phyloP scores from a whole-genome alignment of 2,113 vertebrate genomes.

The Galemys pyrenaicus region DNA sequence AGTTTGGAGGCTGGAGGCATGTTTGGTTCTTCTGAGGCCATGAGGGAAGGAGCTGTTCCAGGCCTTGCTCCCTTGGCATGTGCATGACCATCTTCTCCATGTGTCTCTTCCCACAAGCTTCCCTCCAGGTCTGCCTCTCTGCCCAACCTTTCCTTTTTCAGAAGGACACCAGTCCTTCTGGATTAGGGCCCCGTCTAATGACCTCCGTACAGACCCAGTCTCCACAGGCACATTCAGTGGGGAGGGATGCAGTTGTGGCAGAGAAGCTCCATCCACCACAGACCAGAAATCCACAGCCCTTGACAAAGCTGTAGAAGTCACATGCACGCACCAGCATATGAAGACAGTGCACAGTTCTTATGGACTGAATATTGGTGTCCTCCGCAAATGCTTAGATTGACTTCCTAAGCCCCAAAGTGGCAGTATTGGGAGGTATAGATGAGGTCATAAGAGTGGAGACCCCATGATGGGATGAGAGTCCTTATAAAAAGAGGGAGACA shows the following conservation, averaged over 20 bases:
- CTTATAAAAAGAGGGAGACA: not conserved
- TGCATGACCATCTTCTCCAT: no score
- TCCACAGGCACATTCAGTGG: not conserved
- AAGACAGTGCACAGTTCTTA: not conserved
- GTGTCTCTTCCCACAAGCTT: not conserved
- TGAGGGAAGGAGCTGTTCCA: no score
- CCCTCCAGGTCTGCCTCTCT: not conserved
- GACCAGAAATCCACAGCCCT: not conserved
- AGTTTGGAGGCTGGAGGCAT: not conserved
- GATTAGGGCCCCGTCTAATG: no score
- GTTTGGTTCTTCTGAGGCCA: not conserved
- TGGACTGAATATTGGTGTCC: not conserved
- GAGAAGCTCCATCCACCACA: not conserved
- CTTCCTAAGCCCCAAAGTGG: not conserved
- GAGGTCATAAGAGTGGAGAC: no score
- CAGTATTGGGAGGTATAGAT: not conserved
- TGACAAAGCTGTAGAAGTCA: not conserved
- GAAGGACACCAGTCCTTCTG: no score
- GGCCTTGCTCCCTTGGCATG: no score
- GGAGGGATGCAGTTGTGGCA: not conserved
- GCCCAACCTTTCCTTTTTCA: not conserved
- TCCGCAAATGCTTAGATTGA: not conserved
- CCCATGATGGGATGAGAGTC: not conserved
- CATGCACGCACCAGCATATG: accelerated
- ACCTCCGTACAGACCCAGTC: not conserved